These are phyloP conservation scores for Drosophila navojoa DNA, from an alignment of 1,140 invertebrate species.

Conservation along the genomic window DNA sequence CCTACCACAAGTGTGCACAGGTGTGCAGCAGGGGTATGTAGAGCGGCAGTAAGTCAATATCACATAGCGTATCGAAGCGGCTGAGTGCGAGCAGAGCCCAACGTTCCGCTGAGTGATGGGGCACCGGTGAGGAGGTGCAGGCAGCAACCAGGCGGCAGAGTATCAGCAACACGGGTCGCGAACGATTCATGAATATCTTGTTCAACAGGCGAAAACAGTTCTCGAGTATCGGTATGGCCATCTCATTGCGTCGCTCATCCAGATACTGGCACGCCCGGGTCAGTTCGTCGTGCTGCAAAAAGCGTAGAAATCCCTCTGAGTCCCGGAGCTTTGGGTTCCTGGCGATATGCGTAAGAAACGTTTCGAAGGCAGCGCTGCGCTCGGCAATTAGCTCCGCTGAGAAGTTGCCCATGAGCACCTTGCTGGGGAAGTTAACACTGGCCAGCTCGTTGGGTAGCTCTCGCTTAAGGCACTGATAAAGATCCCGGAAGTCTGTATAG, in stretches of 20 bases:
- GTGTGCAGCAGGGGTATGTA: constrained; percentile 89
- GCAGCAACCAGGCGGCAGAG: constrained; percentile 89
- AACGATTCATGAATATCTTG: constrained; percentile 89
- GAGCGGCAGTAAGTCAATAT: constrained; percentile 87
- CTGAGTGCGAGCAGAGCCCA: constrained; percentile 89
- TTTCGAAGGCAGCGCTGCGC: constrained; percentile 89
- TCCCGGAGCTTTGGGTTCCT: constrained; percentile 86
- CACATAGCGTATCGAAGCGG: constrained; percentile 87
- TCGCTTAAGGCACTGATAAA: constrained; percentile 87
- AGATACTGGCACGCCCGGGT: constrained; percentile 86
- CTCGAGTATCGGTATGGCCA: constrained; percentile 88
- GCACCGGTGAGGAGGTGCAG: constrained; percentile 84
- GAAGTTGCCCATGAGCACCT: constrained; percentile 91
- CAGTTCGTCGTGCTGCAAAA: constrained; percentile 89
- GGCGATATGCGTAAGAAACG: constrained; percentile 87
- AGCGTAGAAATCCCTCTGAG: constrained; percentile 86
- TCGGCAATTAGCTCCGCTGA: constrained; percentile 88
- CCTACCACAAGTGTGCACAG: constrained; percentile 87
- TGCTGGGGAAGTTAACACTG: constrained; percentile 89
- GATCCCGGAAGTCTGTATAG: constrained; percentile 90
- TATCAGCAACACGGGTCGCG: constrained; percentile 88
- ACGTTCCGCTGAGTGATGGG: constrained; percentile 86
- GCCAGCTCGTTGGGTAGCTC: constrained; percentile 86
- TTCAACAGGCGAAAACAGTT: constrained; percentile 89
- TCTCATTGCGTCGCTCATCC: constrained; percentile 86